Base-by-base conservation (phyloP, 2,888 invertebrate species). In the Laothoe populi region DNA sequence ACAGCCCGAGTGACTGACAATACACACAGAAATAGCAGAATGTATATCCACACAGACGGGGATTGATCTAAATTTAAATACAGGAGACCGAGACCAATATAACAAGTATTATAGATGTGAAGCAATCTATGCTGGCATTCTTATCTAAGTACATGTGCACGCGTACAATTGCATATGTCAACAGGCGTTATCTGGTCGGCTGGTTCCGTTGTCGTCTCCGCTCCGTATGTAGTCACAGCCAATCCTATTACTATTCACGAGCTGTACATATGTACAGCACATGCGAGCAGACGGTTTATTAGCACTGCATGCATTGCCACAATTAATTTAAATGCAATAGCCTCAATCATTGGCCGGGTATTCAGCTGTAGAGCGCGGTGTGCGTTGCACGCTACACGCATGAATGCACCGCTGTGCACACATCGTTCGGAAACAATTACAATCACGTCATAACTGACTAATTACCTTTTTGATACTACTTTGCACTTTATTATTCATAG, bases 311-410 rank as follows among this genome's bases (percentile, higher is more conserved):
- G 81, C 81, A 81, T 82, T 81, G 84, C 81, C 76, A 82, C 87
- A 86, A 90, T 90, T 88, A 90, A 90, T 89, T 88, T 87, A 86
- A 88, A 88, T 83, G 88, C 86, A 88, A 89, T 87, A 84, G 84
- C 88, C 82, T 80, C 86, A 89, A 88, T 90, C 86, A 88, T 83
- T 82, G 83, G 81, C 76, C 71, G 75, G 79, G 82, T 79, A 83
- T 84, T 81, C 78, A 77, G 70, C 75, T 78, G 75, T 60, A 53
- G 40, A 19, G 49, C 72, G 77, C 31, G 19, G 31, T 19, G 53
- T 13, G 53, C 53, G 53, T 53, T 35, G 53, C 35, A 31, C 76
- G 75, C 79, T 71, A 77, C 72, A 71, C 73, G 74, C 77, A 72
- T 74, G 76, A 73, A 73, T 72, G 76, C 67, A 67, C 72, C 67